Base-by-base conservation (phyloP, 2,113 vertebrate genomes). In the Mandrillus leucophaeus region DNA sequence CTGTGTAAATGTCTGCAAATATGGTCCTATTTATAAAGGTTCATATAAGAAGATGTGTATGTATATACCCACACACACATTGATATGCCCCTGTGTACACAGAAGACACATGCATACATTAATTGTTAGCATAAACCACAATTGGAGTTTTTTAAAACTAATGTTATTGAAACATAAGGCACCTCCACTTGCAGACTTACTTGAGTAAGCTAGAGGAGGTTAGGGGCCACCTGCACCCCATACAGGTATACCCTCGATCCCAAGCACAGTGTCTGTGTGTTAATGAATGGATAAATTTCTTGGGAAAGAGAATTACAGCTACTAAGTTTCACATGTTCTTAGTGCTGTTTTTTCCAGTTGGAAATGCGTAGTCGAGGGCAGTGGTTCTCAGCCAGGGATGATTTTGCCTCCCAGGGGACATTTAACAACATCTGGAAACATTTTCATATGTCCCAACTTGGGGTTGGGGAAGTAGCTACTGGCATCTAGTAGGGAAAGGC, bases 51-150 rank as follows among this genome's bases (percentile, higher is more conserved):
- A 59, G 14, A n/a, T 81, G 25, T 45, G 2, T 75, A 17, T 48
- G n/a, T 59, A 20, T 6, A 1, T 40, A 17, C 30, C n/a, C 27
- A 57, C 10, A 22, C 11, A 10, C 18, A 5, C 17, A 3, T 5
- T 0, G 6, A 3, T 43, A 6, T 1, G 35, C 66, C 35, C 23
- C 3, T 17, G 23, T 72, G 22, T 23, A 35, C 66, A 38, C 76
- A 92, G 83, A 70, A 75, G 50, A 75, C 52, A 82, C 13, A 84
- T 43, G 25, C 20, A 1, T 11, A 8, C 0, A 0, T 66, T 78
- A 48, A 61, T 72, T 73, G 55, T 23, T 50, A 70, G 40, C 35
- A 40, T 30, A 38, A 55, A 52, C 45, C 84, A 93, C n/a, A 52
- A 4, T 7, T 50, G 11, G 45, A 12, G 64, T 48, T 76, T 68